Evolutionary conservation across 2,797 vertebrate species (phyloP), one percentile per base, ranked within the genome.

Genomic region (Huso huso): DNA sequence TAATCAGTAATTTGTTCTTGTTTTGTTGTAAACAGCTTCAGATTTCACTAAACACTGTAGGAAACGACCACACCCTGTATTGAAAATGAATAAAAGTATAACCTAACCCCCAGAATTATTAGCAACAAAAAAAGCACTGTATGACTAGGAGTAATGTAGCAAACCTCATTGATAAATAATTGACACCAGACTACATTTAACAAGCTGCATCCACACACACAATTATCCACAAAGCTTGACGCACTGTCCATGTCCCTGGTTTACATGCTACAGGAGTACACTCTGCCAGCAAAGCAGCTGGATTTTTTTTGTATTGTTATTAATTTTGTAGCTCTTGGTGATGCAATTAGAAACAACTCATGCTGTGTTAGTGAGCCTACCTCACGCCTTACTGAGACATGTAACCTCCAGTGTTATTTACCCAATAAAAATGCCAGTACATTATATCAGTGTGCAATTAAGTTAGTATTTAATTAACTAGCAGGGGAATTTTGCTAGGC

Each of bases 281-380:
- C 55, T 1, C 12, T 58, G 55, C 15, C 55, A 11, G 15, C 55
- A 58, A 13, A 58, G 55, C 55, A n/a, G 10, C 55, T n/a, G 10
- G 12, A n/a, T 58, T n/a, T 11, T 58, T 11, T 12, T 52, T 53
- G 12, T 13, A 73, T 68, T 72, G 60, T 63, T 68, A 13, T 64
- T 64, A n/a, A 58, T 23, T 63, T 8, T 58, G 49, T 37, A 63
- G 55, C 67, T 64, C 61, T 55, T 58, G 57, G 11, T 58, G 51
- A 62, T 68, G 66, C 51, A 71, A 68, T 71, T 68, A 68, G 62
- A 51, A 59, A 61, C 18, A 11, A 55, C 10, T 68, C 62, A 10
- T 62, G 58, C 50, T 49, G 59, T 65, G 37, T 63, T 37, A 65
- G 55, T 71, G 13, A 61, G 10, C 49, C 48, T 6, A 18, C 48